Conservation (phyloP, 2,797 vertebrate genomes). For the Carcharodon carcharias region DNA sequence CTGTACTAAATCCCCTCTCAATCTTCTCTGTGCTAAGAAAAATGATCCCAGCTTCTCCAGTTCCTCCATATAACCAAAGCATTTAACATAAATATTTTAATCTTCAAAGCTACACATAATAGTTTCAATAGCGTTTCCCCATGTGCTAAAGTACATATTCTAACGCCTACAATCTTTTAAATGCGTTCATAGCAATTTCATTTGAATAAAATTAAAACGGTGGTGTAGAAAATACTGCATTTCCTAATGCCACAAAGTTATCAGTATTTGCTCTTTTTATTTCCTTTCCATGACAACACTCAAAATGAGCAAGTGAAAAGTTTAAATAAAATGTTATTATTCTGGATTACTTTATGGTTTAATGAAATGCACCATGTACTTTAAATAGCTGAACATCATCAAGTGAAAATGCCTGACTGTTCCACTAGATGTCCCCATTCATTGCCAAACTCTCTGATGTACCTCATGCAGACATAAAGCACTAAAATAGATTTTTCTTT, state of each 20-base stretch:
- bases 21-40: no score
- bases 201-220: background rate
- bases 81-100: background rate
- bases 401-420: background rate
- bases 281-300: background rate
- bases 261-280: background rate
- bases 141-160: background rate
- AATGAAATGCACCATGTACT: background rate
- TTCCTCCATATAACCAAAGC: no score
- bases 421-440: slow-evolving; percentile 35
- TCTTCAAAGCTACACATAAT: background rate
- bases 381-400: background rate
- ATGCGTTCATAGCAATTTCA: background rate
- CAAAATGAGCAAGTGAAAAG: background rate
- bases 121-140: background rate
- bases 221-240: background rate
- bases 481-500: background rate
- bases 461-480: background rate
- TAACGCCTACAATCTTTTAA: background rate
- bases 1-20: no score
- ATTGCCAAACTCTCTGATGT: background rate
- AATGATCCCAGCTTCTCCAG: no score
- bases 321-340: background rate
- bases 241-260: background rate
- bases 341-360: background rate